phyloP scores from a whole-genome alignment of 2,888 invertebrate genomes.

The Eupithecia abbreviata region DNA sequence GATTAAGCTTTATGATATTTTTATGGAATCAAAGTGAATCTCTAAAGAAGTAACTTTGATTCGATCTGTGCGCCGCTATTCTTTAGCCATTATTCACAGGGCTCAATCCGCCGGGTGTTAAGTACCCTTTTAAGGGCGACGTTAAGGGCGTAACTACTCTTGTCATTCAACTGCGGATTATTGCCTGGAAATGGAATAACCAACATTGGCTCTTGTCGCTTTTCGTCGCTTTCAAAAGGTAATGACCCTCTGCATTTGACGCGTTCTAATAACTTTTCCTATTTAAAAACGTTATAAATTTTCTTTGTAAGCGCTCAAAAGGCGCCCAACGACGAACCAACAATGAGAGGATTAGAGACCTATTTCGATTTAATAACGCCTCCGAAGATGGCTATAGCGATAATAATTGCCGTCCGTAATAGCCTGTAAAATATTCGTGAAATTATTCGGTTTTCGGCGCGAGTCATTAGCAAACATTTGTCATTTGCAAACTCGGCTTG shows the following conservation, averaged over 20 bases:
- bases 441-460: slow-evolving; percentile 71
- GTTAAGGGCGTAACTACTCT: slow-evolving; percentile 63
- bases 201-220: slow-evolving; percentile 28
- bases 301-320: slow-evolving; percentile 33
- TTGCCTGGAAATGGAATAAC: slow-evolving; percentile 40
- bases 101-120: slow-evolving; percentile 66
- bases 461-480: slow-evolving; percentile 80
- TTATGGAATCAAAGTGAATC: background rate
- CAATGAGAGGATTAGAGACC: slow-evolving; percentile 51
- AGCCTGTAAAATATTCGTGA: slow-evolving; percentile 65
- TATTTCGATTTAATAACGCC: slow-evolving; percentile 55
- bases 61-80: slow-evolving; percentile 52
- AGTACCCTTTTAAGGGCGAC: slow-evolving; percentile 68
- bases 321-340: slow-evolving; percentile 43
- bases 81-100: slow-evolving; percentile 72
- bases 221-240: slow-evolving; percentile 23
- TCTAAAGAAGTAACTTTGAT: background rate
- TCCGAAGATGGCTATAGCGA: slow-evolving; percentile 48
- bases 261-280: slow-evolving; percentile 31
- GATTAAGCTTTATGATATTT: background rate
- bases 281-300: slow-evolving; percentile 34
- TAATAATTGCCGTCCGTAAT: slow-evolving; percentile 61
- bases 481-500: slow-evolving; percentile 77
- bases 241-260: slow-evolving; percentile 34
- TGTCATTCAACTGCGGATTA: slow-evolving; percentile 65